Conservation (phyloP, 2,888 invertebrate genomes). For the Chymomyza amoena region DNA sequence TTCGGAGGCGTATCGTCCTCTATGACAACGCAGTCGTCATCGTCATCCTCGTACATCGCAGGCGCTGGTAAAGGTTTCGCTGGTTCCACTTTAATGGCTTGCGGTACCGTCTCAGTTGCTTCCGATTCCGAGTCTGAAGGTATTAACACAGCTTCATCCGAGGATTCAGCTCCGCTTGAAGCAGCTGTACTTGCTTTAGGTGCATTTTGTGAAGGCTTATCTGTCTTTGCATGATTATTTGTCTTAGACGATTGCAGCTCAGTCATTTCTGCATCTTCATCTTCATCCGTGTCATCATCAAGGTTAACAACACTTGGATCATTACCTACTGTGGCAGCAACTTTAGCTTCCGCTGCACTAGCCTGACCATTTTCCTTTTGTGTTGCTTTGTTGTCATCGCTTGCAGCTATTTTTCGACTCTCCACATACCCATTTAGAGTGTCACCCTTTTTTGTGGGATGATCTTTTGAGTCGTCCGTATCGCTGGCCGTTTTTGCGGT, state of each 20-base stretch:
- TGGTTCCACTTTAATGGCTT: conserved; percentile 4
- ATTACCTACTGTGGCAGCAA: conserved; percentile 21
- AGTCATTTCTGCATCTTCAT: conserved; percentile 59
- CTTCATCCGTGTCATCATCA: conserved; percentile 74
- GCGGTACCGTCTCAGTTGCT: conserved; percentile 11
- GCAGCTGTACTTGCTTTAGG: conserved; percentile 3
- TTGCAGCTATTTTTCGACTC: conserved; percentile 37
- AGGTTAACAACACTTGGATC: conserved; percentile 65
- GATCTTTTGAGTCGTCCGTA: conserved; percentile 30
- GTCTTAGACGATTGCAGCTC: conserved; percentile 4
- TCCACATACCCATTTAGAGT: conserved; percentile 49
- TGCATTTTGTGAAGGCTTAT: conserved; percentile 4
- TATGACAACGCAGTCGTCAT: conserved; percentile 80
- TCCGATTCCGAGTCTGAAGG: conserved; percentile 75
- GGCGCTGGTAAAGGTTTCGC: conserved; percentile 15
- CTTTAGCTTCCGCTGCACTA: conserved; percentile 31
- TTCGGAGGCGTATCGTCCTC: conserved; percentile 80
- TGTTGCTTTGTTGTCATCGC: conserved; percentile 15
- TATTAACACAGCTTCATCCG: conserved; percentile 76
- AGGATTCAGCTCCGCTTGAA: conserved; percentile 57
- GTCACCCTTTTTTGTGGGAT: conserved; percentile 37
- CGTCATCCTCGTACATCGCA: conserved; percentile 74
- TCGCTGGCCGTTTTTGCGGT: conserved; percentile 49
- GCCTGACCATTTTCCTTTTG: conserved; percentile 61
- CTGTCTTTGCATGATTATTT: neutral